Evolutionary conservation across 2,113 vertebrate species (phyloP), one percentile per base, ranked within the genome.

Genomic region (Chionis minor): DNA sequence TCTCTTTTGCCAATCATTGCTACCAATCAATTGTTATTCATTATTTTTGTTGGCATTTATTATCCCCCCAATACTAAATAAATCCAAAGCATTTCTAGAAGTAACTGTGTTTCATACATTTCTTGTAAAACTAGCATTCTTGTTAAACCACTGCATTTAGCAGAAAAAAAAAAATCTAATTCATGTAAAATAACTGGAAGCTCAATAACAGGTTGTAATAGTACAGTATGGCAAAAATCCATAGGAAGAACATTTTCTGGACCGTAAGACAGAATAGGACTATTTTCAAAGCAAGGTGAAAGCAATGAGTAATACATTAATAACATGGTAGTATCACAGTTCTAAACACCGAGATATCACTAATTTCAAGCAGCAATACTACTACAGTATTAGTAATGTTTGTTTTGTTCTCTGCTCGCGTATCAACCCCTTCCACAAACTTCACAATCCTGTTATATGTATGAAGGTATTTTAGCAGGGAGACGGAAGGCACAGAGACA

Each of bases 401-500:
- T 74, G 6, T 62, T 74, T 62, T 67, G 22, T 30, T 63, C 44
- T 65, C 82, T 83, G 47, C 16, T 88, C 32, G 69, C 40, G 35
- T 61, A 54, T 5, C 13, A 51, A 6, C 9, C 27, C 19, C 27
- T 69, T 40, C 24, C 51, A 71, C 10, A 63, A 84, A 79, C 9
- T 58, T 40, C 6, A 40, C 0, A 2, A 35, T 51, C 0, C 0
- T 10, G 5, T 21, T 33, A 27, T 3, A 75, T 42, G 12, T 9
- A 9, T 2, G 35, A 84, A 20, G 38, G 51, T 23, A 49, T 30
- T 30, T 38, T 10, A 70, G 47, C 10, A 47, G 24, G 23, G 44
- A 49, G 2, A 28, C 6, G 6, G 24, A 84, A 81, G n/a, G 17
- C 11, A 4, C 38, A 42, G 11, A 88, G 42, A 49, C 8, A 38